phyloP scores from a whole-genome alignment of 2,888 invertebrate species.

The Monoplex corrugatus region DNA sequence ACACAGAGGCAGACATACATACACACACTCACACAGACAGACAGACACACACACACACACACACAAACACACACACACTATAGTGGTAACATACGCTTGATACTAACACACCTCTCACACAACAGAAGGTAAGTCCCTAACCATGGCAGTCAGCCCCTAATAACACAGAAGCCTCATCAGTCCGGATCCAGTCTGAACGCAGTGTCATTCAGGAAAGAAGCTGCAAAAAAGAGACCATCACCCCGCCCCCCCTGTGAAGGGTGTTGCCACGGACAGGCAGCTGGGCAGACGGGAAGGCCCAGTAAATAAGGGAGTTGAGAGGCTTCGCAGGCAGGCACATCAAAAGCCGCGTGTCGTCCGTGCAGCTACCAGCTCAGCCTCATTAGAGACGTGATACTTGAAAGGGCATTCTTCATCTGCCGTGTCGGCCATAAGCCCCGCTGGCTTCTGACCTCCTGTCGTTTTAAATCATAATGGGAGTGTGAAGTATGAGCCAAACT shows the following conservation, averaged over 20 bases:
- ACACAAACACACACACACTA: too few relatives aligned
- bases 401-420: not conserved
- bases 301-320: not conserved
- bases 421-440: slow-evolving; percentile 7
- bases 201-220: too few relatives aligned
- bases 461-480: slow-evolving; percentile 35
- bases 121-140: too few relatives aligned
- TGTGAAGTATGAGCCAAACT: not conserved
- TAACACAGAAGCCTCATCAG: too few relatives aligned
- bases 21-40: not conserved
- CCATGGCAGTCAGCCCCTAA: too few relatives aligned
- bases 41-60: not conserved
- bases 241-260: not conserved
- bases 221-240: not conserved
- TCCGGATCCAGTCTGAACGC: too few relatives aligned
- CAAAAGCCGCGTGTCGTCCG: not conserved
- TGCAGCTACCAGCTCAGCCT: not conserved
- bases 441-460: slow-evolving; percentile 29
- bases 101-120: too few relatives aligned
- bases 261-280: slow-evolving; percentile 3
- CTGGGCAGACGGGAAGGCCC: not conserved
- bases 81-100: too few relatives aligned
- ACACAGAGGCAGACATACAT: not conserved
- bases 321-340: not conserved
- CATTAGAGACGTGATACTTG: not conserved